Conservation (phyloP, 2,888 invertebrate species). For the Blastobasis lacticolella region DNA sequence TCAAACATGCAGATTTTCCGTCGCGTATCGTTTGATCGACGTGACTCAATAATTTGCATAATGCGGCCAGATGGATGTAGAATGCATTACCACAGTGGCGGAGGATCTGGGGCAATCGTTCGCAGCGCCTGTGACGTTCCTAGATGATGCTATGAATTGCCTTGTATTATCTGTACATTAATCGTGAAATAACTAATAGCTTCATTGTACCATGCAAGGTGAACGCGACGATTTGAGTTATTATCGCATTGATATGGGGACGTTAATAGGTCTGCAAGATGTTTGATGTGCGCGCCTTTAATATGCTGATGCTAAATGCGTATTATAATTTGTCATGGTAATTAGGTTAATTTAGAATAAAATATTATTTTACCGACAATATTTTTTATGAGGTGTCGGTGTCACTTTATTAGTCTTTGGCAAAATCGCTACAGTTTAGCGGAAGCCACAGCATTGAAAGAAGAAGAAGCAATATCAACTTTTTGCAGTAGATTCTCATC, state of each 20-base stretch:
- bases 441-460: no score
- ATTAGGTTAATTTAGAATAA: no score
- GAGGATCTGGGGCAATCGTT: slow-evolving; percentile 51
- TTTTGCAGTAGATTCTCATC: no score
- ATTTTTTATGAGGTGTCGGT: no score
- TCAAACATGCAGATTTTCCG: background rate
- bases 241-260: background rate
- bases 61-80: background rate
- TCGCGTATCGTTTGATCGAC: background rate
- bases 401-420: no score
- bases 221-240: slow-evolving; percentile 35
- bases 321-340: no score
- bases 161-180: slow-evolving; percentile 56
- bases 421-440: no score
- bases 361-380: no score
- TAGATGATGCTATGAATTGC: slow-evolving; percentile 64
- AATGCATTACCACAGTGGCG: slow-evolving; percentile 9
- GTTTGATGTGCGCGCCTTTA: background rate
- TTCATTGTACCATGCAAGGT: slow-evolving; percentile 32
- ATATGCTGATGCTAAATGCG: no score
- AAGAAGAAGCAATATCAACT: no score
- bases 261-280: slow-evolving; percentile 2
- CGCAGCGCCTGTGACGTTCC: slow-evolving; percentile 30
- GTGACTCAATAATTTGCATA: background rate
- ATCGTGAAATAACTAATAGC: slow-evolving; percentile 51